Evolutionary conservation across 2,797 vertebrate species (phyloP).

Genomic region (Chelon auratus): DNA sequence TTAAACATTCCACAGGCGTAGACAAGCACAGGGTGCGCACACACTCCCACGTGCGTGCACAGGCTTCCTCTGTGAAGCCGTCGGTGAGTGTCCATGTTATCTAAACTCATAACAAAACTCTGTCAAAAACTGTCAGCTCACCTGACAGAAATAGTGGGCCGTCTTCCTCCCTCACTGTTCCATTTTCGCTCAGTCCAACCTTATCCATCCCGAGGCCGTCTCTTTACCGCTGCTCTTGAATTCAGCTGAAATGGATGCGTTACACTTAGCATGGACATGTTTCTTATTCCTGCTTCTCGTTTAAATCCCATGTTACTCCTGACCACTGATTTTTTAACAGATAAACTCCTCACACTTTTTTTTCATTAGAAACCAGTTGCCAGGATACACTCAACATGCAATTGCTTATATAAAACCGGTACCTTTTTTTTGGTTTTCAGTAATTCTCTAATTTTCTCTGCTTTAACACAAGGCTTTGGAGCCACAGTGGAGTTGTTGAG

Average conservation of each 20-base stretch:
- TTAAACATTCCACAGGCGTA: conserved; percentile 24
- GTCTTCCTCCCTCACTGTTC: conserved; percentile 39
- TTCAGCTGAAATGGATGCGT: conserved; percentile 53
- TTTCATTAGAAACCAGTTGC: conserved; percentile 28
- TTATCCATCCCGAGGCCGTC: conserved; percentile 47
- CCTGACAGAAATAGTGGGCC: conserved; percentile 66
- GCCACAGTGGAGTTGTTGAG: conserved; percentile 66
- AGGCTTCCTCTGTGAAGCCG: conserved; percentile 45
- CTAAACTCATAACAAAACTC: conserved; percentile 60
- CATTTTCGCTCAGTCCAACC: conserved; percentile 40
- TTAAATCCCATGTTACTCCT: conserved; percentile 5
- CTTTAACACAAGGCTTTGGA: conserved; percentile 69
- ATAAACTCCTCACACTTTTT: neutral
- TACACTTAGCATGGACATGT: conserved; percentile 53
- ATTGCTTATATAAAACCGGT: conserved; percentile 32
- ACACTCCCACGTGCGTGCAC: conserved; percentile 10
- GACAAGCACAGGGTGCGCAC: conserved; percentile 28
- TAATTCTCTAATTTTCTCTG: conserved; percentile 46
- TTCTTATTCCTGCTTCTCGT: conserved; percentile 45
- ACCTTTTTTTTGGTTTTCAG: conserved; percentile 6
- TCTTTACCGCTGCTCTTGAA: conserved; percentile 51
- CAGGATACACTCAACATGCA: conserved; percentile 25
- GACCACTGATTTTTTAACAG: conserved; percentile 36
- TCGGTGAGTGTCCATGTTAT: conserved; percentile 50
- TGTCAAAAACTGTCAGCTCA: conserved; percentile 71